Base-by-base conservation (phyloP, 2,888 invertebrate genomes). In the Eilema griseolum region DNA sequence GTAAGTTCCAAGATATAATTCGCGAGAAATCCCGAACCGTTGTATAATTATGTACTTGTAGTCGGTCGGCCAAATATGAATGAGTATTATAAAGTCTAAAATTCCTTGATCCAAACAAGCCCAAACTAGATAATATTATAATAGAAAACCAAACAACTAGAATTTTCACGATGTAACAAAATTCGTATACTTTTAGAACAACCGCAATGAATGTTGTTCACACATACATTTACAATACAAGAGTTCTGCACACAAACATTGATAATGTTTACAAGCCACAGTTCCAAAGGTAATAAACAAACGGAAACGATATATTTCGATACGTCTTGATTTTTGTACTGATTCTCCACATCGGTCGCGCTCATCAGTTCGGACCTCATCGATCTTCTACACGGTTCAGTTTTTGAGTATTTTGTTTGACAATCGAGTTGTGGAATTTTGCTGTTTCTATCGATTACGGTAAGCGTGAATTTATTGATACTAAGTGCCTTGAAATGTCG, bases 221-320 rank as follows among this genome's bases (percentile, higher is more conserved):
- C 73, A 76, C 76, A 78, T 63, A 73, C 75, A 73, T 59, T 67
- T 66, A 68, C 69, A 65, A 7, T 28, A 63, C 59, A 66, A 12
- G 24, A 65, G 66, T 57, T 61, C 65, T 65, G 75, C 73, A 81
- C 76, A 78, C 71, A 79, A 82, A 85, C 80, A 83, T 72, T 76
- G 73, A 79, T 74, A 78, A 74, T 83, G 78, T 90, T 88, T 87
- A 89, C 83, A 76, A 74, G 79, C 81, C 76, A 77, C 82, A 80
- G 86, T 85, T 89, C 86, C 91, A 92, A 92, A 86, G 82, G 83
- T 83, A 93, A 93, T 88, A 93, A 92, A 92, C 89, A 91, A 77
- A 82, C 78, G 79, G 85, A 85, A 87, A 80, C 86, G 83, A 84
- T 87, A 85, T 85, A 89, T 89, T 82, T 85, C 86, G 89, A 86